These are phyloP conservation scores for Bothrops jararaca DNA, from an alignment of 2,113 vertebrate genomes.

Conservation along the genomic window DNA sequence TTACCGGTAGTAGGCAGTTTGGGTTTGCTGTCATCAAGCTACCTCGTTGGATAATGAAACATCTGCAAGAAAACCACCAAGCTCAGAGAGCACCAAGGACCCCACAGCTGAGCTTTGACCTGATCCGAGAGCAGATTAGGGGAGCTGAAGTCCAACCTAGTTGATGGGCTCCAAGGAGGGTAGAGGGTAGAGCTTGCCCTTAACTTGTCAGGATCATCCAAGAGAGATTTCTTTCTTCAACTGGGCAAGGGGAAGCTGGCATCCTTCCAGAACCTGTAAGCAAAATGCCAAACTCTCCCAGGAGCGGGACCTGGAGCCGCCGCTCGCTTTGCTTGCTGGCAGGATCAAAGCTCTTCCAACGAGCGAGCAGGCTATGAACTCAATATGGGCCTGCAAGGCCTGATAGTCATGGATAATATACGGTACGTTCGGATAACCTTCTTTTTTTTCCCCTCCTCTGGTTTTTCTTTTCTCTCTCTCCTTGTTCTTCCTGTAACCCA, in stretches of 20 bases:
- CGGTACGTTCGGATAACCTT: slow-evolving; percentile 64
- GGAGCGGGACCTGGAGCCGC: slow-evolving; percentile 57
- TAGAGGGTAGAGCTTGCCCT: neutral
- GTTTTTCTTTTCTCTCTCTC: no score
- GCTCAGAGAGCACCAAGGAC: neutral
- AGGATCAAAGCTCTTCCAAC: slow-evolving; percentile 66
- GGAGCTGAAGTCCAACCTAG: neutral
- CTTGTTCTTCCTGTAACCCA: slow-evolving; percentile 52
- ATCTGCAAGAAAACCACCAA: neutral
- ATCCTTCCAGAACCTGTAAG: slow-evolving; percentile 58
- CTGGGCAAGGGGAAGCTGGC: slow-evolving; percentile 38
- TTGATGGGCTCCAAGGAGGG: neutral
- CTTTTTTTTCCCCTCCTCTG: neutral
- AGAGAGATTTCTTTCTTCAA: neutral
- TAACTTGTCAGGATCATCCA: no score
- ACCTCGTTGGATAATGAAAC: neutral
- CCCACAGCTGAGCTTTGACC: neutral
- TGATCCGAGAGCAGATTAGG: neutral
- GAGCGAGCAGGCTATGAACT: slow-evolving; percentile 58
- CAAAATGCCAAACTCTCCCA: slow-evolving; percentile 54
- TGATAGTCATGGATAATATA: slow-evolving; percentile 66
- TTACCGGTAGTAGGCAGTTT: neutral
- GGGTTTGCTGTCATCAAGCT: neutral
- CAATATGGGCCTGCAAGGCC: slow-evolving; percentile 61
- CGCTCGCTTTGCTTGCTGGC: slow-evolving; percentile 59